A percentile compares a stretch with the other conserved stretches of the same genome.
These are phyloP conservation scores for Archivesica marissinica DNA, from an alignment of 1,140 invertebrate genomes.

Conservation along the genomic window DNA sequence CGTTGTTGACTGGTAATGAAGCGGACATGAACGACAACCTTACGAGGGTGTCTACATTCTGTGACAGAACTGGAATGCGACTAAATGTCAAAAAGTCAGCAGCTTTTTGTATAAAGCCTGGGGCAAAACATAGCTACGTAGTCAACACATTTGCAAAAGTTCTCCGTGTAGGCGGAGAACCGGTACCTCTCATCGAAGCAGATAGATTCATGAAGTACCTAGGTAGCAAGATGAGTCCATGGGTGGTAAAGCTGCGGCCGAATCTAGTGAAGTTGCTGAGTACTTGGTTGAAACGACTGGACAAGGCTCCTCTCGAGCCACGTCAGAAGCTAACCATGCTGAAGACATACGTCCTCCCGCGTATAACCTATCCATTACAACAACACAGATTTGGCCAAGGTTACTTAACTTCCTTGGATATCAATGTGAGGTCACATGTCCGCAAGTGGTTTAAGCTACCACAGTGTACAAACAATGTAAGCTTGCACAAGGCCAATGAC, in stretches of 20 bases:
- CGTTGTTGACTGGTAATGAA: not conserved
- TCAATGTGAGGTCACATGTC: not conserved
- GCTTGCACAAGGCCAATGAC: conserved; percentile 8
- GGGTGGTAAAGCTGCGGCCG: conserved; percentile 15
- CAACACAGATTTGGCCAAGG: too few relatives aligned
- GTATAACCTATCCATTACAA: too few relatives aligned
- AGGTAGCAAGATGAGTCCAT: conserved; percentile 37
- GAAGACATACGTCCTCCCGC: conserved; percentile 25
- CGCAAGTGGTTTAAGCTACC: conserved; percentile 43
- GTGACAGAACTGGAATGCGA: conserved; percentile 53
- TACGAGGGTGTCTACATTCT: conserved; percentile 41
- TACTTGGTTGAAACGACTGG: not conserved
- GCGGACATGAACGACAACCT: conserved; percentile 48
- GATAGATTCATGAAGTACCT: conserved; percentile 46
- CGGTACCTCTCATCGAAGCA: conserved; percentile 19
- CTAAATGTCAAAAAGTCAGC: conserved; percentile 64
- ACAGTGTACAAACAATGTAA: not conserved
- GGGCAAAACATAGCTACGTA: not conserved
- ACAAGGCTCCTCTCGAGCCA: not conserved
- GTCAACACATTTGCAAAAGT: conserved; percentile 23
- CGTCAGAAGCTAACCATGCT: conserved; percentile 10
- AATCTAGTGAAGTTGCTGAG: not conserved
- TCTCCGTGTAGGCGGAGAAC: not conserved
- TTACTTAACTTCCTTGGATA: too few relatives aligned
- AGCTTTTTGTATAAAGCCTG: conserved; percentile 44